Percentiles rank a stretch among this genome's conserved stretches.
Conservation (phyloP, 2,797 vertebrate species). For the Gymnodraco acuticeps region DNA sequence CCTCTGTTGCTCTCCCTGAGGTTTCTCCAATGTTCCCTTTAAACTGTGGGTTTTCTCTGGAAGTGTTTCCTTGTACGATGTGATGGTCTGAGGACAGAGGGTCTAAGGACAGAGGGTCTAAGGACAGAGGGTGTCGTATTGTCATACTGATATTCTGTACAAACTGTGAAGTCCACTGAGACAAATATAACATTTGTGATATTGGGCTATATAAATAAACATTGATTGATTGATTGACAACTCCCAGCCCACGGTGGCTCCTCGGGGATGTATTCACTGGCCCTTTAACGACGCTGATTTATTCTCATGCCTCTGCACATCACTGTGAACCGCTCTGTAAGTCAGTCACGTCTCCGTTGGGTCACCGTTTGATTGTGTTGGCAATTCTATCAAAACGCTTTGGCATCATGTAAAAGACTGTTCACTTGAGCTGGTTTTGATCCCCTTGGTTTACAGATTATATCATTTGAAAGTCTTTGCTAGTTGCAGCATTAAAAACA, state of each 20-base stretch:
- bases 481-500: background rate
- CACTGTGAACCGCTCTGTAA: slow-evolving; percentile 26
- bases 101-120: no score
- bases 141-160: no score
- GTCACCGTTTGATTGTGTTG: slow-evolving; percentile 11
- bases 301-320: background rate
- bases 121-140: no score
- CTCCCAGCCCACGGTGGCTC: background rate
- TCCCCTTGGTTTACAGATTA: background rate
- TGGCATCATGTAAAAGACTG: background rate
- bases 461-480: background rate
- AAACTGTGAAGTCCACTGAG: no score
- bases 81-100: no score
- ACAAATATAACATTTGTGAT: no score
- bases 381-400: slow-evolving; percentile 4
- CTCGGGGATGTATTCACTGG: background rate
- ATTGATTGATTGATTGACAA: no score
- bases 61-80: no score
- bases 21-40: no score
- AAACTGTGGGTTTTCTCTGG: no score
- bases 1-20: no score
- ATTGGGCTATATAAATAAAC: no score
- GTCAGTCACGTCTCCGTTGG: slow-evolving; percentile 1
- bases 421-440: background rate
- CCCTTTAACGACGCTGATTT: slow-evolving; percentile 8